Evolutionary conservation across 2,113 vertebrate species (phyloP).

Genomic region (Oryzias melastigma): DNA sequence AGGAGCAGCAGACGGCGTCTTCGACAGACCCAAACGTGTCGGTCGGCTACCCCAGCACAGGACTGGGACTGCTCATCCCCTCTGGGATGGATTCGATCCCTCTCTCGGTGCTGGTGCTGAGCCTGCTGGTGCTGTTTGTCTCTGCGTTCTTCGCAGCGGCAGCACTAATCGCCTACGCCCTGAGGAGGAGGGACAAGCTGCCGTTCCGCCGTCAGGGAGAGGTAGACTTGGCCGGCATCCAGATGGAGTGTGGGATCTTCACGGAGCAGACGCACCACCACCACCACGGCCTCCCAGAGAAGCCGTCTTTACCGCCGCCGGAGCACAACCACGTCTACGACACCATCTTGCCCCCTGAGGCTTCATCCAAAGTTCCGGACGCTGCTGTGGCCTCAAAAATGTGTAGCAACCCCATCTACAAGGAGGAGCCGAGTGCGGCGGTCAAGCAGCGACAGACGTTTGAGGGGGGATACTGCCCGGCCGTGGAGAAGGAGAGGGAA

Average conservation of each 20-base stretch:
- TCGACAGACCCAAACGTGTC: constrained; percentile 73
- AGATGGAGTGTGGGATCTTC: constrained; percentile 90
- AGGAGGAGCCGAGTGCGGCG: constrained; percentile 80
- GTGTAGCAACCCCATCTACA: constrained; percentile 88
- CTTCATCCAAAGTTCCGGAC: constrained; percentile 19
- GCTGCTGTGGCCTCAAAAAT: constrained; percentile 68
- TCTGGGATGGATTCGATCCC: constrained; percentile 83
- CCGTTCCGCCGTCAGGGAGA: constrained; percentile 87
- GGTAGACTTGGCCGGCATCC: constrained; percentile 86
- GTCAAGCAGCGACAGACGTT: constrained; percentile 66
- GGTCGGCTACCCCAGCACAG: constrained; percentile 75
- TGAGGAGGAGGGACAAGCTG: constrained; percentile 86
- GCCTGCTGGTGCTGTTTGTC: constrained; percentile 86
- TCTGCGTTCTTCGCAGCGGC: constrained; percentile 89
- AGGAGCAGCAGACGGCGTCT: constrained; percentile 61
- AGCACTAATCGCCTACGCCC: constrained; percentile 88
- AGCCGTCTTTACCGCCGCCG: constrained; percentile 69
- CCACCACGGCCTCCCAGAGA: constrained; percentile 79
- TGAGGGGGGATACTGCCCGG: constrained; percentile 79
- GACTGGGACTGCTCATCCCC: constrained; percentile 68
- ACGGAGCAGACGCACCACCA: constrained; percentile 77
- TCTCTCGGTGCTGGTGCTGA: constrained; percentile 90
- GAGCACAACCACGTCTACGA: constrained; percentile 86
- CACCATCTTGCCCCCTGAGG: constrained; percentile 84
- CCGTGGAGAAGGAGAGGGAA: constrained; percentile 86